Base-by-base conservation (phyloP, 2,888 invertebrate genomes). In the Drosophila siamana region DNA sequence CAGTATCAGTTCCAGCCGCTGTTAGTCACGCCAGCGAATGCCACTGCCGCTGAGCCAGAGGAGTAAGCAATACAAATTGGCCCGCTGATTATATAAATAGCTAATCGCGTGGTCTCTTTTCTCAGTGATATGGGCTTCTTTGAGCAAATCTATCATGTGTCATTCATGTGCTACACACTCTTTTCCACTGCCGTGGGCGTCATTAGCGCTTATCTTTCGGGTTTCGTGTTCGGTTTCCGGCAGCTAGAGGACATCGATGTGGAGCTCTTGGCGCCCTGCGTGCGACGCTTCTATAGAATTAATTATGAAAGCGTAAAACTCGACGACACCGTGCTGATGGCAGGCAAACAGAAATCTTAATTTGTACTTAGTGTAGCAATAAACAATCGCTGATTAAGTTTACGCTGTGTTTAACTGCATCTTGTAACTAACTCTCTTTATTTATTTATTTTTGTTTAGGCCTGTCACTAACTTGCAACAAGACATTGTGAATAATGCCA, bases 151-250 rank as follows among this genome's bases (percentile, higher is more conserved):
- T 91, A 95, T 83, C 94, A 95, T 50, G 92, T 96, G 64, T 96
- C 96, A 5, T 96, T 96, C 81, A 91, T 96, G 59, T 95, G 95
- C 94, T 95, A 96, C 78, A 94, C 95, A 0, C 89, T 94, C 0
- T 92, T 95, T 24, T 96, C 96, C 1, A 92, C 94, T 16, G 57
- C 93, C 0, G 92, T 95, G 1, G 94, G 95, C 0, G 92, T 95
- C 44, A 81, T 93, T 1, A 92, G 94, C 2, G 94, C 94, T 0
- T 92, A 94, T 22, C 43, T 94, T 0, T 92, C 94, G 0, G 94
- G 94, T 74, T 91, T 95, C 2, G 79, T 93, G 19, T 94, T 93
- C 26, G 93, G 93, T 1, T 92, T 93, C 0, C 92, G 93, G 56
- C 92, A 94, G 48, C 92, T 93, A 0, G 90, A 93, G 30, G 93